Percentiles rank a stretch among this genome's conserved stretches.
These are phyloP conservation scores for Lycorma delicatula DNA, from an alignment of 1,140 invertebrate species.

Conservation along the genomic window DNA sequence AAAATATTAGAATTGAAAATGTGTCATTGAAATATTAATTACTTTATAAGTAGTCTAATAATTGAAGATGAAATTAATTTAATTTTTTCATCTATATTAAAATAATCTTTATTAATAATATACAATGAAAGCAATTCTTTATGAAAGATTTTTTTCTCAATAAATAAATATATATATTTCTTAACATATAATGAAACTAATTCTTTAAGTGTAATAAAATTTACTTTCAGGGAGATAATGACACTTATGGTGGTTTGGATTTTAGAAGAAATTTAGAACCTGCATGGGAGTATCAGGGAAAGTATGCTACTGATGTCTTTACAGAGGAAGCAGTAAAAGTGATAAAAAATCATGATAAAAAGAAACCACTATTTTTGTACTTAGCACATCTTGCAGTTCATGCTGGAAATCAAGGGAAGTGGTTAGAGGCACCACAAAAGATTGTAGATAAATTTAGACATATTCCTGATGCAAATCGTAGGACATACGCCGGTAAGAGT, in stretches of 20 bases:
- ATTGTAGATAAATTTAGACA: constrained; percentile 52
- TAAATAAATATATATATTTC: too few species aligned
- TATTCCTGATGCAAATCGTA: constrained; percentile 52
- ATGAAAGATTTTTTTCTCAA: too few species aligned
- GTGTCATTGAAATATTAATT: too few species aligned
- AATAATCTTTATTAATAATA: too few species aligned
- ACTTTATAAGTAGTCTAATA: too few species aligned
- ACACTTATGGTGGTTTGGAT: constrained; percentile 34
- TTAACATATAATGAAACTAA: too few species aligned
- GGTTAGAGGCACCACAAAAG: constrained; percentile 51
- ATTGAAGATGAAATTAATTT: too few species aligned
- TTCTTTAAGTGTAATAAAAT: too few species aligned
- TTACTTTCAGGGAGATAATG: too few species aligned
- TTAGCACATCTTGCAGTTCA: constrained; percentile 58
- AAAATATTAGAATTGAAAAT: too few species aligned
- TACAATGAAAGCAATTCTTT: too few species aligned
- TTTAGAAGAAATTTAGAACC: constrained; percentile 44
- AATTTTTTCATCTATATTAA: too few species aligned
- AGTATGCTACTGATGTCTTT: constrained; percentile 61
- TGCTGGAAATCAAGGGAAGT: constrained; percentile 47
- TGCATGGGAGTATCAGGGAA: constrained; percentile 48
- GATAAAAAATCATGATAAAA: constrained; percentile 47
- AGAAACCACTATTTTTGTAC: constrained; percentile 56
- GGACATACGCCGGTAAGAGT: constrained; percentile 55
- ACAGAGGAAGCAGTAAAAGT: constrained; percentile 51